Percentiles rank a stretch among this genome's conserved stretches.
Conservation (phyloP, 2,113 vertebrate genomes). For the Arenaria interpres region DNA sequence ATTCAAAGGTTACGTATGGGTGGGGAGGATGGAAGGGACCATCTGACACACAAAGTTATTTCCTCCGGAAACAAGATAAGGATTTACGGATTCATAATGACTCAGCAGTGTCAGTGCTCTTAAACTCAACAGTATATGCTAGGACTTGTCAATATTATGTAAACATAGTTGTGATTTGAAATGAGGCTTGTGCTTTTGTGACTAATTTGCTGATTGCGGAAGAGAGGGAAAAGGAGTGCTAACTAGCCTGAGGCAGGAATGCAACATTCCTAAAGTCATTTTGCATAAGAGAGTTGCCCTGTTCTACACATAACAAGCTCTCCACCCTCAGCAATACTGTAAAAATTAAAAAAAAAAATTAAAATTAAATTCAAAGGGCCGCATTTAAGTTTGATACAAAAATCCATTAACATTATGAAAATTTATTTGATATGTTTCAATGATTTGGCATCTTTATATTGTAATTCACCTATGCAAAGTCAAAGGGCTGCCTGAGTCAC, state of each 20-base stretch:
- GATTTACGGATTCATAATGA: slow-evolving; percentile 59
- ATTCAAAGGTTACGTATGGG: not conserved
- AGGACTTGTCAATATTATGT: slow-evolving; percentile 16
- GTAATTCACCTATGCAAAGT: not conserved
- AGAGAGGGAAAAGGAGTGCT: not conserved
- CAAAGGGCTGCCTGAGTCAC: not conserved
- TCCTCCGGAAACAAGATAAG: slow-evolving; percentile 17
- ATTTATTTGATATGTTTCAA: not conserved
- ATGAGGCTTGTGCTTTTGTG: not conserved
- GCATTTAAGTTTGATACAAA: not conserved
- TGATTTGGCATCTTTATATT: not conserved
- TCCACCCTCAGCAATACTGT: not conserved
- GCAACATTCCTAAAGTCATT: not conserved
- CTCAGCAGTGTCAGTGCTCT: slow-evolving; percentile 44
- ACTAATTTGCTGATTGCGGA: not conserved
- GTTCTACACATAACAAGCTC: not conserved
- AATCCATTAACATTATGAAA: not conserved
- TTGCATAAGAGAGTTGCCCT: not conserved
- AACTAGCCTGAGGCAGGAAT: not conserved
- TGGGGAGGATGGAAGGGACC: not conserved
- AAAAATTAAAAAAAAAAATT: not conserved
- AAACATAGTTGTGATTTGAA: not conserved
- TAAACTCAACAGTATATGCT: not conserved
- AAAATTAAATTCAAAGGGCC: not conserved
- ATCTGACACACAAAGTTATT: not conserved